Base-by-base conservation (phyloP, 2,888 invertebrate genomes). In the Lithophane socia region DNA sequence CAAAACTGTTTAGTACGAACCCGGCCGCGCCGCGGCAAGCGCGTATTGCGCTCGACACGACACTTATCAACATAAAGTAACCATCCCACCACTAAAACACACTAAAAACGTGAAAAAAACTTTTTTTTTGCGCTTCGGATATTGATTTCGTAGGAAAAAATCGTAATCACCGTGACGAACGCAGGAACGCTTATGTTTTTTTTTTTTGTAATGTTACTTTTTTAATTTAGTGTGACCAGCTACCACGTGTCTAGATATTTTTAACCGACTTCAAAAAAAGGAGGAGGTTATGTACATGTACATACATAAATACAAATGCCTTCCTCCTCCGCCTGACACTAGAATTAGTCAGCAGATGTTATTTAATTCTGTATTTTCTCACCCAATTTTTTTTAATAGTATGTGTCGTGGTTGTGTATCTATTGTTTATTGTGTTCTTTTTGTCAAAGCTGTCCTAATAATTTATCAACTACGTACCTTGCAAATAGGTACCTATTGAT, bases 21-120 rank as follows among this genome's bases (percentile, higher is more conserved):
- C 84, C 82, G 87, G 94, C 95, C 95, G 95, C 95, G 90, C 82
- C 88, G 95, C 95, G 95, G 96, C 92, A 49, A 86, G 93, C 95
- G 93, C 96, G 95, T 93, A 75, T 88, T 86, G 92, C 93, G 91
- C 91, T 86, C 80, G 79, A 88, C 87, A 68, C 85, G 84, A 90
- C 86, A 85, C 87, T 84, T 79, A 87, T 82, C 84, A 88, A 85
- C 82, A 87, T 88, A 90, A 90, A 90, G 91, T 92, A 92, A 90
- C 80, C 80, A 71, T 73, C 54, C 61, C 65, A 78, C 56, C 65
- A 67, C 60, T 79, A 81, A 77, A 58, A 76, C 44, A 78, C 56
- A 75, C 70, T 49, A 76, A 76, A 63, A 67, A 44, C 29, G 29
- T 29, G 29, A 29, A 29, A 47, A 65, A 44, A 64, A 24, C 5